Evolutionary conservation across 2,797 vertebrate species (phyloP), one percentile per base, ranked within the genome.

Genomic region (Cryptoblepharus egeriae): DNA sequence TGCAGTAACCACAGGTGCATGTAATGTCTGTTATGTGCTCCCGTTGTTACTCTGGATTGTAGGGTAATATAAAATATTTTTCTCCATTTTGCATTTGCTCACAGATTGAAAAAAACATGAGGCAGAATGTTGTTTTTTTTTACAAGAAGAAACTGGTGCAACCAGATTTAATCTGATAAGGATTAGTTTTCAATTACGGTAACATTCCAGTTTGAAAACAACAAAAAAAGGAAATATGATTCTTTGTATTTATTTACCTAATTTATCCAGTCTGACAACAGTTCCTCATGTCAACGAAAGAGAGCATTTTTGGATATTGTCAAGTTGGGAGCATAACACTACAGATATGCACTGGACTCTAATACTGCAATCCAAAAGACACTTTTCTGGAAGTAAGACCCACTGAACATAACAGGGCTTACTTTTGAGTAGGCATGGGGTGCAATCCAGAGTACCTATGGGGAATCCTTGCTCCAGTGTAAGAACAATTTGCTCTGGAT

Each of bases 121-220:
- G 87, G 79, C 80, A 91, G 90, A 78, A 81, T 73, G 65, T 87
- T 84, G 85, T 91, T 64, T 20, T 11, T 24, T 13, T 67, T 26
- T 30, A 24, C 39, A n/a, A n/a, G 69, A 28, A 88, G 84, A 93
- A 90, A 89, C 80, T 65, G 65, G 79, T 72, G 76, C 88, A 92
- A 88, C 16, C 72, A 93, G 89, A 91, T 91, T 89, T 92, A 88
- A 85, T 92, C 81, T 90, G 61, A 77, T 91, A 92, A 49, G 49
- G 61, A 87, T 90, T 79, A 72, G 73, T 87, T 94, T 93, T 85
- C 88, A 89, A 1, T 77, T 94, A n/a, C n/a, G n/a, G n/a, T n/a
- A 92, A 88, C 81, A 85, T 93, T 92, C 90, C 89, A 91, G 72
- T 57, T 88, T 87, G 65, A 86, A 89, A 77, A 79, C 90, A 80